Conservation (phyloP, 2,888 invertebrate species). For the Caradrina clavipalpis region DNA sequence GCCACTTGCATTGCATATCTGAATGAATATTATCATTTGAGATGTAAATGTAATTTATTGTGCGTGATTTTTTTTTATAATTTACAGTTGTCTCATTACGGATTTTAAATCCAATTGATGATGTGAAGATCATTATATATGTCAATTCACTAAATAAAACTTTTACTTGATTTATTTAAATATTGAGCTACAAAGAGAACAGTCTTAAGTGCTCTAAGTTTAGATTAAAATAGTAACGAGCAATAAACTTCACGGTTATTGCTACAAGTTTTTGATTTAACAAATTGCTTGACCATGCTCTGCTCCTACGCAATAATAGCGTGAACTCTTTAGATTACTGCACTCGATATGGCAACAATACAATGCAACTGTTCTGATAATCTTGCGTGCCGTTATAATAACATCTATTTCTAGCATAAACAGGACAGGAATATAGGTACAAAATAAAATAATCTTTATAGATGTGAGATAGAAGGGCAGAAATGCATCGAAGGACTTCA, state of each 20-base stretch:
- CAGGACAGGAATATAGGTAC: conserved; percentile 23
- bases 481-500: conserved; percentile 16
- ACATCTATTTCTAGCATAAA: conserved; percentile 31
- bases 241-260: conserved; percentile 42
- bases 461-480: conserved; percentile 9
- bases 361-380: conserved; percentile 35
- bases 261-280: conserved; percentile 45
- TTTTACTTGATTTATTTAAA: background rate
- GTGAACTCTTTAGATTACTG: conserved; percentile 41
- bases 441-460: conserved; percentile 34
- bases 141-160: conserved; percentile 9
- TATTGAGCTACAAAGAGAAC: background rate
- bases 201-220: too few relatives aligned
- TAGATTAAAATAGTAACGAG: conserved; percentile 11
- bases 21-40: conserved; percentile 38
- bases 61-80: conserved; percentile 24
- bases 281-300: conserved; percentile 32
- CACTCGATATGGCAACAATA: conserved; percentile 41
- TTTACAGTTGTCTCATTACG: conserved; percentile 30
- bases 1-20: conserved; percentile 25
- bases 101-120: conserved; percentile 24
- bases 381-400: conserved; percentile 30
- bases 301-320: conserved; percentile 28
- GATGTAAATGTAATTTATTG: conserved; percentile 32
- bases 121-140: background rate